A percentile compares a stretch with the other conserved stretches of the same genome.
Conservation (phyloP, 2,888 invertebrate species). For the Tryphoninae sp. region DNA sequence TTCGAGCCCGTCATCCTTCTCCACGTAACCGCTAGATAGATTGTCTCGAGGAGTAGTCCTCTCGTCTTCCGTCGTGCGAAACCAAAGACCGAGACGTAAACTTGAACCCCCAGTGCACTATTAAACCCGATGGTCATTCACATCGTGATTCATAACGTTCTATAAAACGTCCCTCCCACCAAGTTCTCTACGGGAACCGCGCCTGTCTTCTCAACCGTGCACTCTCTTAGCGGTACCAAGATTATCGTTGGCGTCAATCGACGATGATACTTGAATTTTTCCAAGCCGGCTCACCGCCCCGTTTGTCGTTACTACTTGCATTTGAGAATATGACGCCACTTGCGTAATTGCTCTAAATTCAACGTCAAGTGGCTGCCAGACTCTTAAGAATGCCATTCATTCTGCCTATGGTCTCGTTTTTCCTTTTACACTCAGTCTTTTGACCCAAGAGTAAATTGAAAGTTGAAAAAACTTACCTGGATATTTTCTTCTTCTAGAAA, state of each 20-base stretch:
- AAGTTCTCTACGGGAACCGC: slow-evolving; percentile 45
- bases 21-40: slow-evolving; percentile 6
- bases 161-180: slow-evolving; percentile 66
- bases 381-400: slow-evolving; percentile 73
- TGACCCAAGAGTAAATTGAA: too few species aligned
- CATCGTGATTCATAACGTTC: slow-evolving; percentile 72
- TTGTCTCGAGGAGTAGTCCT: not conserved
- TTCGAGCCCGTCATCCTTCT: not conserved
- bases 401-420: slow-evolving; percentile 17
- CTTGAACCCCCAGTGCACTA: slow-evolving; percentile 70
- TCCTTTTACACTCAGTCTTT: not conserved
- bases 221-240: not conserved
- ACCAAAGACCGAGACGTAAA: slow-evolving; percentile 61
- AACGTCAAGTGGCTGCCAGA: slow-evolving; percentile 72
- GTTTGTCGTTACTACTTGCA: slow-evolving; percentile 14
- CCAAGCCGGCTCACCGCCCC: slow-evolving; percentile 21
- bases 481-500: too few species aligned
- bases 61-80: not conserved
- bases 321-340: slow-evolving; percentile 72
- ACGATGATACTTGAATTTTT: slow-evolving; percentile 39
- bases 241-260: slow-evolving; percentile 17
- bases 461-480: too few species aligned
- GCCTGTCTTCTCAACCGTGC: slow-evolving; percentile 9
- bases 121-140: slow-evolving; percentile 73
- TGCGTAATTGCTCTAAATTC: slow-evolving; percentile 78